These are phyloP conservation scores for Calephelis nemesis DNA, from an alignment of 1,140 invertebrate species.

Conservation along the genomic window DNA sequence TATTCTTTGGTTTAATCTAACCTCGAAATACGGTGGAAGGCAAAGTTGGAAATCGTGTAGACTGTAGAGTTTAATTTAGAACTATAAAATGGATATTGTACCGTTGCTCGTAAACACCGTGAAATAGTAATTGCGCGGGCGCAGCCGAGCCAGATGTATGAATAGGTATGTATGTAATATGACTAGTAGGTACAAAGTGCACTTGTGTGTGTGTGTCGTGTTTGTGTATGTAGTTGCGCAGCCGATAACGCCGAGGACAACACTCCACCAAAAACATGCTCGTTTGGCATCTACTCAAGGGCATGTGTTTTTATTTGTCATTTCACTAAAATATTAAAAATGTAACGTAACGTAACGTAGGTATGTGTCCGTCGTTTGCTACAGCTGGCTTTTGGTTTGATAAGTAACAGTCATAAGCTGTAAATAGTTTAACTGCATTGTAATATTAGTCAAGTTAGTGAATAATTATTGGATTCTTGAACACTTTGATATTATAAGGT, in stretches of 20 bases:
- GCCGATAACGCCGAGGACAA: slow-evolving; percentile 28
- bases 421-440: no score
- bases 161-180: neutral
- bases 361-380: no score
- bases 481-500: no score
- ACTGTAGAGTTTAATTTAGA: neutral
- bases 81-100: neutral
- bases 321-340: no score
- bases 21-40: neutral
- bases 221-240: slow-evolving; percentile 25
- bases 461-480: no score
- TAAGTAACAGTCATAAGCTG: no score
- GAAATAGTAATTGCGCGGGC: slow-evolving; percentile 7
- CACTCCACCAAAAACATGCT: slow-evolving; percentile 10
- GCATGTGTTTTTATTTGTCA: slow-evolving; percentile 5
- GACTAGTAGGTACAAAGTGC: neutral
- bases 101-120: neutral
- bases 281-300: neutral
- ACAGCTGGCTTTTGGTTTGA: no score
- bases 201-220: slow-evolving; percentile 1
- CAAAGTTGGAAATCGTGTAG: neutral
- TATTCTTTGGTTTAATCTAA: no score
- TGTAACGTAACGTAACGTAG: no score
- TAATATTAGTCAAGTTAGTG: no score
- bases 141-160: neutral